These are phyloP conservation scores for Herpailurus yagouaroundi DNA, from an alignment of 2,113 vertebrate genomes.

Conservation along the genomic window DNA sequence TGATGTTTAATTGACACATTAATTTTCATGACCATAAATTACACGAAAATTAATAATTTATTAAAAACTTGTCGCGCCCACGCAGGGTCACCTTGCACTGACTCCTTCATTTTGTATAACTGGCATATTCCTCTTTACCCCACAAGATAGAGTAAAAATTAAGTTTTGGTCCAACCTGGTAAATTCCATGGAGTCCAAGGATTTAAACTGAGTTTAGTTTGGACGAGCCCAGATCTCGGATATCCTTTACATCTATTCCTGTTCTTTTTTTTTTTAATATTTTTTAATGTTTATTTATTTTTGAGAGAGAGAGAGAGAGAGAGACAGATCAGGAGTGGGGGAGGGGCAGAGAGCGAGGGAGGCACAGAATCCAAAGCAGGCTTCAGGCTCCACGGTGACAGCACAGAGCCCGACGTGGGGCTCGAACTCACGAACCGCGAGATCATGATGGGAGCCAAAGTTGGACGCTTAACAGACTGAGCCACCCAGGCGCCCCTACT, in stretches of 20 bases:
- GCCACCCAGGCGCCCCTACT: neutral
- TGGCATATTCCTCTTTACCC: neutral
- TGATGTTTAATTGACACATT: slow-evolving; percentile 25
- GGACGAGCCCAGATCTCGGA: neutral
- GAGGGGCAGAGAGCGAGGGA: too few relatives aligned
- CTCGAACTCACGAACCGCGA: too few relatives aligned
- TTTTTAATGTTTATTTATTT: too few relatives aligned
- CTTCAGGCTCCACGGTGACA: too few relatives aligned
- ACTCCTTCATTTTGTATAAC: neutral
- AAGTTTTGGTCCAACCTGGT: neutral
- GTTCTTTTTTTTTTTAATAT: neutral
- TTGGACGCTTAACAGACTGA: too few relatives aligned
- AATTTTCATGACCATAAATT: slow-evolving; percentile 21
- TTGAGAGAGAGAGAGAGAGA: too few relatives aligned
- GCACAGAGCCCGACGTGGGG: too few relatives aligned
- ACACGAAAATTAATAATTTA: slow-evolving; percentile 27
- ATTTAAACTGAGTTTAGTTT: slow-evolving; percentile 16
- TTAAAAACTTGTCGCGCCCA: neutral
- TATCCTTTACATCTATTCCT: neutral
- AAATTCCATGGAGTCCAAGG: neutral
- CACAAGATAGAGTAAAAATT: slow-evolving; percentile 28
- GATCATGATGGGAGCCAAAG: too few relatives aligned
- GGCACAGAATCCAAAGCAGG: too few relatives aligned
- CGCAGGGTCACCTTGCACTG: neutral
- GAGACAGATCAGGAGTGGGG: too few relatives aligned